These are phyloP conservation scores for Neopelma chrysocephalum DNA, from an alignment of 2,797 vertebrate genomes.

Conservation along the genomic window DNA sequence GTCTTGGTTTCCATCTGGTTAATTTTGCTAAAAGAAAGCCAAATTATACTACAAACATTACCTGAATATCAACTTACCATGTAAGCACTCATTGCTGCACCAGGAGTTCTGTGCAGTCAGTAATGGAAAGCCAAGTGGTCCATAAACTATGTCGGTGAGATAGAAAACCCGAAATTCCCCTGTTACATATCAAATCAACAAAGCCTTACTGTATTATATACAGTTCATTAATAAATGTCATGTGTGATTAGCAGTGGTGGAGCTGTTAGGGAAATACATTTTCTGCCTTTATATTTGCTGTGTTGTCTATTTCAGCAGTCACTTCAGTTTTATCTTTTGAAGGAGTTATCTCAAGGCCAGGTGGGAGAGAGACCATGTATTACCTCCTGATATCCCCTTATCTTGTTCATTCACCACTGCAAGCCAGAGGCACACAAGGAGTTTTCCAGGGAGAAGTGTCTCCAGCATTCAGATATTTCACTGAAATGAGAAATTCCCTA, in stretches of 20 bases:
- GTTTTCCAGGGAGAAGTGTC: neutral
- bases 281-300: neutral
- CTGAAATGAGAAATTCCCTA: neutral
- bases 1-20: neutral
- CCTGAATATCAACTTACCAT: neutral
- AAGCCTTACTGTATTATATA: neutral
- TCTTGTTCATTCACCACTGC: neutral
- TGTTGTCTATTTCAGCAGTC: neutral
- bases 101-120: neutral
- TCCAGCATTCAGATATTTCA: neutral
- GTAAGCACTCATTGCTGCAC: neutral
- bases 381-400: neutral
- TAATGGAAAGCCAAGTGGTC: neutral
- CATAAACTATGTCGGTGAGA: neutral
- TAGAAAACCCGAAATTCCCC: neutral
- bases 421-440: neutral
- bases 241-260: neutral
- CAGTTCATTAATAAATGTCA: conserved; percentile 20
- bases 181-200: neutral
- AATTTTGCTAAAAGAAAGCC: neutral
- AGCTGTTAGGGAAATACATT: neutral
- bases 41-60: neutral
- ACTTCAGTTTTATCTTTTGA: neutral
- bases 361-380: neutral
- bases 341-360: neutral